phyloP scores from a whole-genome alignment of 2,113 vertebrate species.

The Brachypteracias leptosomus region DNA sequence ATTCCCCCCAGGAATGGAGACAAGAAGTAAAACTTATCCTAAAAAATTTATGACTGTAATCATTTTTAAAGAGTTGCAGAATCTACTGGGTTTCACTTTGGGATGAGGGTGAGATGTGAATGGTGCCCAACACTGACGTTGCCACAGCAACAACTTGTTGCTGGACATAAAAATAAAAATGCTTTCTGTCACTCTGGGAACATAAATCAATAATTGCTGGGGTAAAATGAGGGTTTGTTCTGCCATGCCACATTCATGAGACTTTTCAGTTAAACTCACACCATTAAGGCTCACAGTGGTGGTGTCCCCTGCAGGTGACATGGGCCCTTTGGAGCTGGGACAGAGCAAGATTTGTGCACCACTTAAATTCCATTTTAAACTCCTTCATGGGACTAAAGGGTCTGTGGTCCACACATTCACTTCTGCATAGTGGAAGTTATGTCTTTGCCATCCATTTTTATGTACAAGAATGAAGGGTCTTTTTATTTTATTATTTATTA shows the following conservation, averaged over 20 bases:
- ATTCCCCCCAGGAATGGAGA: background rate
- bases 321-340: background rate
- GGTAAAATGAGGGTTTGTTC: background rate
- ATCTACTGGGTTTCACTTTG: slow-evolving; percentile 48
- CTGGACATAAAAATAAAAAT: slow-evolving; percentile 67
- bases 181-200: slow-evolving; percentile 59
- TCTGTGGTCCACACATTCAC: accelerated
- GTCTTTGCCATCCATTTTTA: background rate
- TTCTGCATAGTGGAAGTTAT: background rate
- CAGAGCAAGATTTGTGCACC: accelerated
- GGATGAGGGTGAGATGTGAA: slow-evolving; percentile 17
- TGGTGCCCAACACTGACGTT: slow-evolving; percentile 43
- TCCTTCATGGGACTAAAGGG: background rate
- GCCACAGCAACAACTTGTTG: slow-evolving; percentile 65
- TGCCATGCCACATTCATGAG: accelerated
- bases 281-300: background rate
- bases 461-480: background rate
- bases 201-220: slow-evolving; percentile 54
- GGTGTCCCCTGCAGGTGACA: accelerated
- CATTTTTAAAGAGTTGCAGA: background rate
- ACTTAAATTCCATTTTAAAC: background rate
- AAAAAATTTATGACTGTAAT: background rate
- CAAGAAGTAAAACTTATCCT: slow-evolving; percentile 14
- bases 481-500: too few relatives aligned
- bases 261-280: background rate